phyloP scores from a whole-genome alignment of 2,888 invertebrate genomes.

The Drosophila melanosoma region DNA sequence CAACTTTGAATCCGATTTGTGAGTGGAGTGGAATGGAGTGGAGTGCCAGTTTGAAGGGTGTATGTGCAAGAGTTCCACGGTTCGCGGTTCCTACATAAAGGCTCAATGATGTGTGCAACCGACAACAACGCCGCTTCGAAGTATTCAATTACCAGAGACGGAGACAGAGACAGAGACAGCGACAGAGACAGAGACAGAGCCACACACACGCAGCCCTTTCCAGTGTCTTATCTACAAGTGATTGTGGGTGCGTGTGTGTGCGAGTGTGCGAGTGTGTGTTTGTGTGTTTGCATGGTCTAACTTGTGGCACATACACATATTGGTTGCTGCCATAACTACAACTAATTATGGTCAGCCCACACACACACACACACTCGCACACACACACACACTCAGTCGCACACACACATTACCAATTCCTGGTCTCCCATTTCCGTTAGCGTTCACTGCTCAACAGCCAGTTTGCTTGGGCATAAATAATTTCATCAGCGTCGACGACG shows the following conservation, averaged over 20 bases:
- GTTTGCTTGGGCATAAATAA: constrained; percentile 74
- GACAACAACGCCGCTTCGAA: constrained; percentile 48
- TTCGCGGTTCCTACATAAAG: constrained; percentile 53
- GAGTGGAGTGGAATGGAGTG: constrained; percentile 1
- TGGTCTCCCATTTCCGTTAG: constrained; percentile 6
- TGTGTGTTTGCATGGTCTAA: constrained; percentile 25
- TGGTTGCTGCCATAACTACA: constrained; percentile 71
- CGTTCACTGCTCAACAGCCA: constrained; percentile 5
- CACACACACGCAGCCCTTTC: constrained; percentile 57
- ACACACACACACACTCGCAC: constrained; percentile 1
- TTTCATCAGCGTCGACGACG: constrained; percentile 71
- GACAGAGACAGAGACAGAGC: constrained; percentile 12
- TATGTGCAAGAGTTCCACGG: constrained; percentile 6
- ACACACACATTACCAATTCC: background rate
- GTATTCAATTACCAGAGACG: constrained; percentile 69
- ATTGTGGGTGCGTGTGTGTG: background rate
- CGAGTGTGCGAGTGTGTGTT: background rate
- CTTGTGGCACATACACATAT: constrained; percentile 57
- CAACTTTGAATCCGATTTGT: constrained; percentile 22
- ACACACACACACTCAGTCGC: background rate
- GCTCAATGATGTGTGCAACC: constrained; percentile 76
- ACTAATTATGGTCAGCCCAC: constrained; percentile 64
- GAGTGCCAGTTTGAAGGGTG: background rate
- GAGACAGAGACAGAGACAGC: constrained; percentile 2
- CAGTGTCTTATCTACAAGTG: constrained; percentile 8